Conservation (phyloP, 2,888 invertebrate species). For the Hydraecia micacea region DNA sequence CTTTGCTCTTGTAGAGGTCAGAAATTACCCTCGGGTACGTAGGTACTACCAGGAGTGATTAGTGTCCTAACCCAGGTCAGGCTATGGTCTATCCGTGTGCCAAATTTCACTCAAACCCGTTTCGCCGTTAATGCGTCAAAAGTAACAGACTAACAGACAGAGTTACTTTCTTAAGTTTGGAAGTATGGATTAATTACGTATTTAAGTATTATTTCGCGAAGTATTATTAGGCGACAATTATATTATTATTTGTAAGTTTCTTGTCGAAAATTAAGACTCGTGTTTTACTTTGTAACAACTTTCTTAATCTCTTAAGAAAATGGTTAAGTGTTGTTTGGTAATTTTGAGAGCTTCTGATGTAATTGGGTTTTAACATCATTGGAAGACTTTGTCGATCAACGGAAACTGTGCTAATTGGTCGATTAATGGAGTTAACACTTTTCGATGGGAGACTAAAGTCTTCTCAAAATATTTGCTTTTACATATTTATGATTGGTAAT, state of each 20-base stretch:
- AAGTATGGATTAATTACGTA: neutral
- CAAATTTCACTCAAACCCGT: neutral
- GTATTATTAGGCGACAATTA: conserved; percentile 4
- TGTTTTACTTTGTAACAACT: conserved; percentile 31
- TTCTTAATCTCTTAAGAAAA: conserved; percentile 22
- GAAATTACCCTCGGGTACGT: neutral
- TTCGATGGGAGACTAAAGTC: neutral
- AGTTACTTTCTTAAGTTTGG: neutral
- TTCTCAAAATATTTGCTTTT: conserved; percentile 9
- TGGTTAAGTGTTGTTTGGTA: conserved; percentile 24
- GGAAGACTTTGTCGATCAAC: neutral
- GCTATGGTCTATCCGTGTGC: neutral
- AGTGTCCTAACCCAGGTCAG: neutral
- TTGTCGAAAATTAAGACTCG: conserved; percentile 19
- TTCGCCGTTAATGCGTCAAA: neutral
- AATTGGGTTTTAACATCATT: conserved; percentile 5
- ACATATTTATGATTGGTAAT: neutral
- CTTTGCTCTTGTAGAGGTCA: neutral
- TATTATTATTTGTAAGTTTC: conserved; percentile 19
- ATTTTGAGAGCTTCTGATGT: conserved; percentile 21
- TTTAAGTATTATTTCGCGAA: neutral
- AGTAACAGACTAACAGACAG: neutral
- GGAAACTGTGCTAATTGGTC: neutral
- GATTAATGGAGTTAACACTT: neutral
- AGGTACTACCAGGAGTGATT: neutral